Evolutionary conservation across 2,113 vertebrate species (phyloP).

Genomic region (Bucco capensis): DNA sequence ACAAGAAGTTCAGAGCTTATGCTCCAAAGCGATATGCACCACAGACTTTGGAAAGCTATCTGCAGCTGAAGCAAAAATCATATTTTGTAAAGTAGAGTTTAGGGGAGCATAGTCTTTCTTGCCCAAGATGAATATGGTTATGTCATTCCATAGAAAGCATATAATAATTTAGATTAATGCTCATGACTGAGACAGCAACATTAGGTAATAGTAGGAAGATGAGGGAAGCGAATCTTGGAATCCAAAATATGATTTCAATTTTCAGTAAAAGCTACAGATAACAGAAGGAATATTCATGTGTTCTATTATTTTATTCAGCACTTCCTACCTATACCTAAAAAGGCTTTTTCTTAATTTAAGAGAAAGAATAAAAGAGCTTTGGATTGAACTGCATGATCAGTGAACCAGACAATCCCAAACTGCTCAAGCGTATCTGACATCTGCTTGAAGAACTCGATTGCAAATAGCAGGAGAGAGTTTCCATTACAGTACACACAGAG

Average conservation of each 20-base stretch:
- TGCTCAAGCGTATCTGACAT: slow-evolving; percentile 13
- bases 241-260: slow-evolving; percentile 9
- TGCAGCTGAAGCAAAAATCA: background rate
- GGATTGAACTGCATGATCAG: slow-evolving; percentile 50
- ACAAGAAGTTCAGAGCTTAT: background rate
- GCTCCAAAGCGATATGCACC: slow-evolving; percentile 32
- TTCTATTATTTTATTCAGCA: background rate
- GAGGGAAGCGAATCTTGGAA: background rate
- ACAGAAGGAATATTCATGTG: background rate
- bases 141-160: background rate
- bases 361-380: slow-evolving; percentile 23
- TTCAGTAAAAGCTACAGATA: slow-evolving; percentile 11
- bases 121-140: slow-evolving; percentile 1
- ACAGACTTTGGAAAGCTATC: slow-evolving; percentile 3
- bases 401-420: slow-evolving; percentile 45
- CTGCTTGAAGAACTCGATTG: slow-evolving; percentile 5
- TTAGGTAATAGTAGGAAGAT: slow-evolving; percentile 2
- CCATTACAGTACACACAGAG: slow-evolving; percentile 22
- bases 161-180: slow-evolving; percentile 36
- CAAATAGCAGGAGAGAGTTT: slow-evolving; percentile 35
- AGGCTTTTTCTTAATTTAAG: slow-evolving; percentile 45
- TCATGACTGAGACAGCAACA: background rate
- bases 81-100: background rate
- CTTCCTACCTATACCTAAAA: background rate
- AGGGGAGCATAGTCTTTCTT: background rate